Evolutionary conservation across 2,113 vertebrate species (phyloP), one percentile per base, ranked within the genome.

Genomic region (Embiotoca jacksoni): DNA sequence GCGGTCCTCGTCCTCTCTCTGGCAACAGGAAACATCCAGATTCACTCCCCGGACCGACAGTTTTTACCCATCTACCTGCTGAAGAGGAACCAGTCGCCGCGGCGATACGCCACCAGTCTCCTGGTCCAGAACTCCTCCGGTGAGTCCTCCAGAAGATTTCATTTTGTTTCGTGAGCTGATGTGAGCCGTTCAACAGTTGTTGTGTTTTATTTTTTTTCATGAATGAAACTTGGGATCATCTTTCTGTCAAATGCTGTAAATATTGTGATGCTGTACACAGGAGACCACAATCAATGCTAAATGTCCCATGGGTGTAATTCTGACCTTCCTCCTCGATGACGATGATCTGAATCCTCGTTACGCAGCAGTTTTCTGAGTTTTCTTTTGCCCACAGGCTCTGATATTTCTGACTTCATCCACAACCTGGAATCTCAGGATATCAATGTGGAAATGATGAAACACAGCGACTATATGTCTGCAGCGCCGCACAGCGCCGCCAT

Each of bases 41-140:
- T 96, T 52, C 94, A 95, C 55, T 92, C 97, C 3, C 90, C 95
- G 30, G 94, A 96, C 4, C 88, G 96, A 32, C 94, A 86, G 87
- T 96, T 99, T 50, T 93, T 92, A 65, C 96, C 98, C 58, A 80
- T 97, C 66, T 99, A 98, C 92, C 95, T 99, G 36, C 94, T 98
- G 23, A 94, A 78, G n/a, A 94, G 87, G 1, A 93, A 95, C 54
- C 95, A 97, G 90, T 73, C 71, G 0, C 91, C 83, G 0, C 93
- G 89, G 84, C 97, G 95, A 83, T 97, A 98, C 80, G 86, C 92
- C 89, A 97, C 96, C 16, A 95, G 91, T 46, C 96, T 99, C 8
- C 95, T 99, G 75, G 93, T 99, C 58, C 95, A 96, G 84, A 99
- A 99, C 91, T 96, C 95, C 64, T 95, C 96, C 85, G 96, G 98